Evolutionary conservation across 2,113 vertebrate species (phyloP).

Genomic region (Accipiter virgatus): DNA sequence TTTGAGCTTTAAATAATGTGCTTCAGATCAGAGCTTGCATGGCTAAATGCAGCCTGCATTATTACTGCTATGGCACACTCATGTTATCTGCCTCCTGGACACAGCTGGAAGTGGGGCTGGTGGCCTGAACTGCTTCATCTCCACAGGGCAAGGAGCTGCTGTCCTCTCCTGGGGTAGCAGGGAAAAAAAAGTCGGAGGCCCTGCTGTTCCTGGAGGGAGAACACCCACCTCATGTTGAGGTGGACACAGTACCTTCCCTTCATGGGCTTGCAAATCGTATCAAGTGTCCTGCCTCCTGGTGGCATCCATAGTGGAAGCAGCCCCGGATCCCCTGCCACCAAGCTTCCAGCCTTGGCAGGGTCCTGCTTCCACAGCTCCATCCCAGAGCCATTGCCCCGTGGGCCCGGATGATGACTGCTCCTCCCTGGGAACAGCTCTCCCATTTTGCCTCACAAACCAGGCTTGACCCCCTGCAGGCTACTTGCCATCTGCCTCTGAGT

Average conservation of each 20-base stretch:
- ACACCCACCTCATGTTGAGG: rapidly evolving
- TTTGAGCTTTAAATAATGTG: neutral
- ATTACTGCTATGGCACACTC: neutral
- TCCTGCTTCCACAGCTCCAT: neutral
- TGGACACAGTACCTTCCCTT: neutral
- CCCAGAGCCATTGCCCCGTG: rapidly evolving
- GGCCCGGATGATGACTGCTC: neutral
- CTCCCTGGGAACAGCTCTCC: neutral
- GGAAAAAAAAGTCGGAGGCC: neutral
- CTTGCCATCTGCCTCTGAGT: neutral
- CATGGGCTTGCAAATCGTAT: neutral
- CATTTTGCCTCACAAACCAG: neutral
- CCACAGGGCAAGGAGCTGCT: neutral
- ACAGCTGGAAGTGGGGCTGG: neutral
- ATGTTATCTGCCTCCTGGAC: neutral
- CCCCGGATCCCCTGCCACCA: neutral
- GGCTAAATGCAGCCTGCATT: neutral
- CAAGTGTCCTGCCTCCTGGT: neutral
- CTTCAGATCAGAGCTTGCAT: neutral
- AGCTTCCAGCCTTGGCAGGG: neutral
- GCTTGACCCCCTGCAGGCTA: neutral
- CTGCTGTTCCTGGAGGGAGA: neutral
- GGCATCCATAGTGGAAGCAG: neutral
- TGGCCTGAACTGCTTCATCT: neutral
- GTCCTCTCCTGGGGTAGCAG: neutral